These are phyloP conservation scores for Linepithema humile DNA, from an alignment of 1,140 invertebrate genomes.

Conservation along the genomic window DNA sequence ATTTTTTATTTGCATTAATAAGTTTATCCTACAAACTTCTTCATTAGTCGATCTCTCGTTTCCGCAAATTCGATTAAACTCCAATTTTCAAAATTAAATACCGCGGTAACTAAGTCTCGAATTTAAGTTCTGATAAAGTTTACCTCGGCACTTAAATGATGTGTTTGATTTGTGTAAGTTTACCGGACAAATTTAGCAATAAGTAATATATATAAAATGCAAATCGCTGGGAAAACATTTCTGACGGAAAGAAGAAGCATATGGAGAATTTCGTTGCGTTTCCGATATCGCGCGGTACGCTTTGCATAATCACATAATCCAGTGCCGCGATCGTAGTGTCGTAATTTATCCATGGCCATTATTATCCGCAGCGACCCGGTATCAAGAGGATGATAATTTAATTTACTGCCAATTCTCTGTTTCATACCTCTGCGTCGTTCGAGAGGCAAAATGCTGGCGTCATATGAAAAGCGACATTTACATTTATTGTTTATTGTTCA, in stretches of 20 bases:
- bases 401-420: conserved; percentile 52
- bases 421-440: conserved; percentile 27
- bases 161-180: conserved; percentile 12
- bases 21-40: neutral
- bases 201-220: conserved; percentile 34
- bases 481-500: neutral
- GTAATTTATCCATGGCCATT: conserved; percentile 51
- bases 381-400: conserved; percentile 56
- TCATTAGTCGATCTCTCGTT: neutral
- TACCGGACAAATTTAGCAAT: conserved; percentile 11
- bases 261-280: conserved; percentile 49
- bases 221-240: conserved; percentile 37
- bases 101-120: neutral
- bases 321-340: conserved; percentile 39
- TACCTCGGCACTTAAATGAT: neutral
- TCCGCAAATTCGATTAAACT: neutral
- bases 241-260: conserved; percentile 45
- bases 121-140: conserved; percentile 8
- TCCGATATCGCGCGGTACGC: conserved; percentile 48
- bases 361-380: conserved; percentile 40
- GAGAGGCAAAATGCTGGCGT: conserved; percentile 33
- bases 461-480: neutral
- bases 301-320: conserved; percentile 55
- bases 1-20: neutral
- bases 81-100: neutral